Evolutionary conservation across 2,113 vertebrate genomes (phyloP), one percentile per base, ranked within the genome.

Genomic region (Polypterus senegalus): DNA sequence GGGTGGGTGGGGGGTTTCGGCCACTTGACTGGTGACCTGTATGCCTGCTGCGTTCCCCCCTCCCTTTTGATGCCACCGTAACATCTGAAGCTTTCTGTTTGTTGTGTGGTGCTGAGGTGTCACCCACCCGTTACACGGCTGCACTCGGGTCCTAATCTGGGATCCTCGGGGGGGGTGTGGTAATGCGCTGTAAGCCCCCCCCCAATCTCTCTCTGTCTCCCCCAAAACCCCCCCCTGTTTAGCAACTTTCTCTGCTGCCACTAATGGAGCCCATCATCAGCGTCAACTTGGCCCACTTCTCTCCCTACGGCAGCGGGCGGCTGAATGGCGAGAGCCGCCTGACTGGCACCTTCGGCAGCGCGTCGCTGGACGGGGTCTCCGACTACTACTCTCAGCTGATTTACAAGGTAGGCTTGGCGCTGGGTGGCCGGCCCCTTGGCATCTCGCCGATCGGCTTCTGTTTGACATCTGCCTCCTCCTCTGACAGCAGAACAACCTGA

Each of bases 341-440:
- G 58, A 83, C 84, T 1, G 96, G 96, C 67, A 82, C 89, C 71
- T 99, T 98, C 65, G 95, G 96, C 58, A 97, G 84, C 60, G 95
- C 88, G 44, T 83, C 84, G 54, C 83, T 99, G 76, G 92, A 95
- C 7, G 93, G 95, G 53, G 85, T 90, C 61, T 90, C 86, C 3
- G 96, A 99, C 83, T 97, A 91, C 83, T 98, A 97, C 83, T 92
- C 95, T 11, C 92, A 97, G 70, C 88, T 99, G 64, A 92, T 96
- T 61, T 92, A 92, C 81, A 96, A 90, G 88, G 88, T 89, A 73
- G 4, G 8, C 27, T 27, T 27, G 27, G 27, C 27, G 27, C 27
- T 27, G 27, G 27, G 27, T 27, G 27, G 27, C 27, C 27, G 27
- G 27, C 27, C 27, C n/a, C 27, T 27, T 27, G 27, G 27, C 27